Evolutionary conservation across 1,140 invertebrate genomes (phyloP).

Genomic region (Platorchestia sp.): DNA sequence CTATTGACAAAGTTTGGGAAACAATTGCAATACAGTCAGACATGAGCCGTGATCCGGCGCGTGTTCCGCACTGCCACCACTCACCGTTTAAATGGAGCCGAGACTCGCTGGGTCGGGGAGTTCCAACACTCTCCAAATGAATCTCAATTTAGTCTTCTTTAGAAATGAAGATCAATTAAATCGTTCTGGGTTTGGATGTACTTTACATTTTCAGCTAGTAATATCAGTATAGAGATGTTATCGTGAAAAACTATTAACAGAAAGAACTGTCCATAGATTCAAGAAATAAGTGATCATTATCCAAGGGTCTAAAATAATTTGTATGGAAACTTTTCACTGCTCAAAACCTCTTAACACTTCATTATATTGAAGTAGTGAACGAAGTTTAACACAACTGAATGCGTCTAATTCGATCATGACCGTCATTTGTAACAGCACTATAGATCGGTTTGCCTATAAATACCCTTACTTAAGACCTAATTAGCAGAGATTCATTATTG

Average conservation of each 20-base stretch:
- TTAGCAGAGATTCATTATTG: no score
- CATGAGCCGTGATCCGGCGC: neutral
- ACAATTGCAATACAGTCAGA: constrained; percentile 12
- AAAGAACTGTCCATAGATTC: neutral
- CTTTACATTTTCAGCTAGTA: neutral
- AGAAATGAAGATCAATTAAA: neutral
- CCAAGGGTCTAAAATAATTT: neutral
- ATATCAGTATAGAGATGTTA: neutral
- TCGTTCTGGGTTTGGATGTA: neutral
- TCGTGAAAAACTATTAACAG: neutral
- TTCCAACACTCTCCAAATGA: no score
- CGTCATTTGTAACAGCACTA: no score
- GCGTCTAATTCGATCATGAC: no score
- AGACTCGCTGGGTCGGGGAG: neutral
- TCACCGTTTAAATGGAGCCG: neutral
- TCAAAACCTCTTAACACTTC: neutral
- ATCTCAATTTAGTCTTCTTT: neutral
- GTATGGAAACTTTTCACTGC: neutral
- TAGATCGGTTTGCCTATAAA: no score
- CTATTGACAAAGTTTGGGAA: constrained; percentile 24
- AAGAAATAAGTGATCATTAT: neutral
- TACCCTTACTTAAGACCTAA: no score
- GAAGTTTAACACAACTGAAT: no score
- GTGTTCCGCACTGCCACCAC: neutral
- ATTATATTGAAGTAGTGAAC: no score